Percentiles rank a stretch among this genome's conserved stretches.
These are phyloP conservation scores for Calonectris borealis DNA, from an alignment of 2,113 vertebrate genomes.

Conservation along the genomic window DNA sequence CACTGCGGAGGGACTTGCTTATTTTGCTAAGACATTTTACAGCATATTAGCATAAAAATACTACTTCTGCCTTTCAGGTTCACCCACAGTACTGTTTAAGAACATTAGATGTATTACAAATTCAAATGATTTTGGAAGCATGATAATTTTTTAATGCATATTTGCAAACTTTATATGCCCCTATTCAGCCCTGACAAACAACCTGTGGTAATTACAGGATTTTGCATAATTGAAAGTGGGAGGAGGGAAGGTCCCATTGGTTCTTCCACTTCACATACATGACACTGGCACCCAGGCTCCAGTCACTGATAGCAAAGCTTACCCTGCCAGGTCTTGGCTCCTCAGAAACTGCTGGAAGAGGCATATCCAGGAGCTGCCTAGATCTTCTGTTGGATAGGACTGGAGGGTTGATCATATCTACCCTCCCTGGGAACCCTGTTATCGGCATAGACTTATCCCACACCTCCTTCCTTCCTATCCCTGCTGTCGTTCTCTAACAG, in stretches of 20 bases:
- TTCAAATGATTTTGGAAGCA: conserved; percentile 42
- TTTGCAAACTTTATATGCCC: conserved; percentile 41
- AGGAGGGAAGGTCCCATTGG: neutral
- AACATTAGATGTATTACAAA: conserved; percentile 43
- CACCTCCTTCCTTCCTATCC: neutral
- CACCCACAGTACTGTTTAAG: conserved; percentile 32
- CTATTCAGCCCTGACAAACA: neutral
- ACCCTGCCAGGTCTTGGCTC: neutral
- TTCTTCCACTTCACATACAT: neutral
- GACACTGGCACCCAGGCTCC: neutral
- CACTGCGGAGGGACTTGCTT: conserved; percentile 48
- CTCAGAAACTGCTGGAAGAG: neutral
- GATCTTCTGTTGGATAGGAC: neutral
- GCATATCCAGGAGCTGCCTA: neutral
- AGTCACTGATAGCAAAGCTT: neutral
- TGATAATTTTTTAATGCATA: conserved; percentile 41
- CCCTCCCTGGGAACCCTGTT: neutral
- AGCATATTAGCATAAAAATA: conserved; percentile 68
- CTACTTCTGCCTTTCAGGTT: conserved; percentile 65
- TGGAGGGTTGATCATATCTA: too few species aligned
- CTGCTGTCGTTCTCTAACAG: neutral
- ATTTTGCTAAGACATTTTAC: conserved; percentile 63
- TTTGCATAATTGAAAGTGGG: neutral
- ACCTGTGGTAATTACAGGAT: neutral
- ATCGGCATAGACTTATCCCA: neutral